These are phyloP conservation scores for Caenorhabditis zanzibari DNA, from an alignment of 2,888 invertebrate genomes.

Conservation along the genomic window DNA sequence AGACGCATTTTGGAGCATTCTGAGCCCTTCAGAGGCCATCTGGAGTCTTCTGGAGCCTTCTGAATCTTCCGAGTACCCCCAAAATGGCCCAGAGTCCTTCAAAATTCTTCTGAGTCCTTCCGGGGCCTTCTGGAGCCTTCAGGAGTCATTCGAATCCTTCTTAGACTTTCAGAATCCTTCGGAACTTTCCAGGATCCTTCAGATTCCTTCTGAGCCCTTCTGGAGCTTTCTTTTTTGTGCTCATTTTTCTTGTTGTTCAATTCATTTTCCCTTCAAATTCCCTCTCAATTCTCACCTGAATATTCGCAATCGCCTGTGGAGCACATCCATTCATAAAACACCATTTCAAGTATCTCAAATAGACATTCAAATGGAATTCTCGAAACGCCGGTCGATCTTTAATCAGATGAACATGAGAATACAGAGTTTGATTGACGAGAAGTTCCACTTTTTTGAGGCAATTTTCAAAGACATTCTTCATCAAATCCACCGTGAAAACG, in stretches of 20 bases:
- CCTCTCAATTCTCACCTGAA: constrained; percentile 26
- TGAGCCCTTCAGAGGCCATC: neutral
- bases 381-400: constrained; percentile 13
- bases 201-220: too few relatives aligned
- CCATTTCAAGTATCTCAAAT: constrained; percentile 56
- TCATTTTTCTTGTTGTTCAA: too few relatives aligned
- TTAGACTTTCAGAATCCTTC: too few relatives aligned
- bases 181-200: too few relatives aligned
- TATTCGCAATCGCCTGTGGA: constrained; percentile 31
- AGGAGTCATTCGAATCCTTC: too few relatives aligned
- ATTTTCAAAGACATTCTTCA: neutral
- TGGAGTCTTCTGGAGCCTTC: too few relatives aligned
- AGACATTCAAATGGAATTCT: constrained; percentile 26
- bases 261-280: neutral
- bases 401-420: constrained; percentile 22
- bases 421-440: constrained; percentile 13
- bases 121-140: too few relatives aligned
- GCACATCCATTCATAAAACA: constrained; percentile 9
- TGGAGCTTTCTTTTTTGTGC: neutral
- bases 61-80: too few relatives aligned
- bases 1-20: neutral
- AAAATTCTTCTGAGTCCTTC: too few relatives aligned
- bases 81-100: too few relatives aligned
- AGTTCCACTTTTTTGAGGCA: constrained; percentile 2
- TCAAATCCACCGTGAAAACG: constrained; percentile 3